Conservation (phyloP, 2,888 invertebrate genomes). For the Tetanocera ferruginea region DNA sequence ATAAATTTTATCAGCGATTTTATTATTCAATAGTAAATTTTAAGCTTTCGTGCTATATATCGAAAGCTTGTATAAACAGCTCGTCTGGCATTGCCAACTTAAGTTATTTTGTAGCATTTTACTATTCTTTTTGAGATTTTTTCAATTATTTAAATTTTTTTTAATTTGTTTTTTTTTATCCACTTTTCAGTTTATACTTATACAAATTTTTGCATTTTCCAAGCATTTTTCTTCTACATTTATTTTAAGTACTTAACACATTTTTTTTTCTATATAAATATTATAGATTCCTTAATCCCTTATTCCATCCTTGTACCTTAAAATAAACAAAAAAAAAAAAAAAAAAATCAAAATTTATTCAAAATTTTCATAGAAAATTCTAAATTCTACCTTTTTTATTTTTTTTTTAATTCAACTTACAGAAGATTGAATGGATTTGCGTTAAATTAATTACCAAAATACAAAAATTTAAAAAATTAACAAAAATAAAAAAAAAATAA, state of each 20-base stretch:
- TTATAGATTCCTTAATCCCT: background rate
- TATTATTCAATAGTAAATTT: no score
- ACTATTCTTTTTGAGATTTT: background rate
- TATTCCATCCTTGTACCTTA: background rate
- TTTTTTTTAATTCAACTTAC: slow-evolving; percentile 68
- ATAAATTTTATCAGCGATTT: no score
- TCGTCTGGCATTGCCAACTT: background rate
- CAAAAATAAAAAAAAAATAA: slow-evolving; percentile 49
- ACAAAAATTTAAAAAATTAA: slow-evolving; percentile 52
- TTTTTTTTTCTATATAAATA: background rate
- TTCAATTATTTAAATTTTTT: background rate
- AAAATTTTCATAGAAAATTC: slow-evolving; percentile 21
- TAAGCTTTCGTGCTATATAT: background rate
- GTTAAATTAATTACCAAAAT: slow-evolving; percentile 56
- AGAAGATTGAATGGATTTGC: slow-evolving; percentile 71
- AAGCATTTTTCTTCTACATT: slow-evolving; percentile 32
- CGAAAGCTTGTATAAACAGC: no score
- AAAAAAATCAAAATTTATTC: background rate
- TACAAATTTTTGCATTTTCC: slow-evolving; percentile 33
- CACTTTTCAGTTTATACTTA: background rate
- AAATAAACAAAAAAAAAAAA: background rate
- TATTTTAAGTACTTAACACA: background rate
- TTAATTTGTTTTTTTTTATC: background rate
- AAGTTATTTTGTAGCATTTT: background rate
- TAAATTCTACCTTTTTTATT: slow-evolving; percentile 56